Conservation (phyloP, 1,140 invertebrate species). For the Zaprionus inermis region DNA sequence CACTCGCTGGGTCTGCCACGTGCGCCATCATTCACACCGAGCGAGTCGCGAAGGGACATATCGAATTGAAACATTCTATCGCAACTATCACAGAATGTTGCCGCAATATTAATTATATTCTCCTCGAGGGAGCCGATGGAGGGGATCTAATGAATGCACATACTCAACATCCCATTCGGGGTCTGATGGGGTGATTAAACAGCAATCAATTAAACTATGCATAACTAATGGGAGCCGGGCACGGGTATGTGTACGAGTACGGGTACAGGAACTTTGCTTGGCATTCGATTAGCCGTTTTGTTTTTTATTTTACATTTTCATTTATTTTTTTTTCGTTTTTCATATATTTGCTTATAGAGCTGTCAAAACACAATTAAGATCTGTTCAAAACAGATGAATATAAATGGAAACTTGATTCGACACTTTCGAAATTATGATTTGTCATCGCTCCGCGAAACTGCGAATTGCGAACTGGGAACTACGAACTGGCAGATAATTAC, state of each 20-base stretch:
- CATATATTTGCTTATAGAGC: not conserved
- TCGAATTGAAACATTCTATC: not conserved
- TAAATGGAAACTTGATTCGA: constrained; percentile 2
- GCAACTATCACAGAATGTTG: not conserved
- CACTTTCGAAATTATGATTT: constrained; percentile 6
- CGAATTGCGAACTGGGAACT: not conserved
- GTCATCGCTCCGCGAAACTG: not conserved
- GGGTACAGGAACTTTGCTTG: not conserved
- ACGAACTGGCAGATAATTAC: not conserved
- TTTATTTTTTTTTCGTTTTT: not conserved
- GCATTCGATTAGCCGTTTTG: constrained; percentile 3
- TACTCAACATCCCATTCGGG: not conserved
- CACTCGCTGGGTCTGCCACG: not conserved
- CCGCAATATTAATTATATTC: not conserved
- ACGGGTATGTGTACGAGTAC: not conserved
- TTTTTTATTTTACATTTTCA: not conserved
- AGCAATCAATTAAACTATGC: constrained; percentile 6
- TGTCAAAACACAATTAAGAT: constrained; percentile 5
- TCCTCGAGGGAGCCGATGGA: not conserved
- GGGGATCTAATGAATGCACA: not conserved
- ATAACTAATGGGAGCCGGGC: not conserved
- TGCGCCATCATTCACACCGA: constrained; percentile 52
- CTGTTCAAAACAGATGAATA: not conserved
- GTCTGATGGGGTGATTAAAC: constrained; percentile 5
- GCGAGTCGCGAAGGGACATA: constrained; percentile 44